These are phyloP conservation scores for Cliona cf. orientalis DNA, from an alignment of 37 sponge, comb jelly and placozoan species.

Conservation along the genomic window DNA sequence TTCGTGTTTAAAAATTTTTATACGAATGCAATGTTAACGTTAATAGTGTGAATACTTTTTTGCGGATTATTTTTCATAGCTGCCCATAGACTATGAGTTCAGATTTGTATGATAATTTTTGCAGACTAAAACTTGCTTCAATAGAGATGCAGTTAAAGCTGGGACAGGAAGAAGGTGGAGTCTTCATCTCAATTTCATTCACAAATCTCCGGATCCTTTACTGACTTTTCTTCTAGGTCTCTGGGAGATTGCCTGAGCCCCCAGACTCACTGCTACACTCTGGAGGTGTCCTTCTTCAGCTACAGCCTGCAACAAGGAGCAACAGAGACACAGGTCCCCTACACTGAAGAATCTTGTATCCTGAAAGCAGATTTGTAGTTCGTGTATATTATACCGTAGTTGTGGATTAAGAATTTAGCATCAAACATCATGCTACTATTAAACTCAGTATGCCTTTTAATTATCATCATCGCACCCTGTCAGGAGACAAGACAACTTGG, in stretches of 20 bases:
- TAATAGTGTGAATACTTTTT: not conserved
- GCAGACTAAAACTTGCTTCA: constrained; percentile 91
- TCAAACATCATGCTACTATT: too few relatives aligned
- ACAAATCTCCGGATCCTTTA: too few relatives aligned
- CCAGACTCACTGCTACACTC: constrained; percentile 91
- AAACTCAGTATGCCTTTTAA: too few relatives aligned
- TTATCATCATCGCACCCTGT: too few relatives aligned
- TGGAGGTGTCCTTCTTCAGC: constrained; percentile 97
- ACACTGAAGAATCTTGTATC: constrained; percentile 86
- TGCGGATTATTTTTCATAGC: too few relatives aligned
- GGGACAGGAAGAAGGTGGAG: constrained; percentile 92
- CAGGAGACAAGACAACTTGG: too few relatives aligned
- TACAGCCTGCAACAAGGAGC: constrained; percentile 51
- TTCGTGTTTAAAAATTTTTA: not conserved
- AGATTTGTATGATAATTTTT: too few relatives aligned
- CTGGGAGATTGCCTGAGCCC: constrained; percentile 78
- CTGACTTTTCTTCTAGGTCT: constrained; percentile 47
- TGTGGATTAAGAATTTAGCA: too few relatives aligned
- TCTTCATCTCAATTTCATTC: too few relatives aligned
- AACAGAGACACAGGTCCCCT: constrained; percentile 39
- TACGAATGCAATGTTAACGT: not conserved
- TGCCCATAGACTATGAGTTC: too few relatives aligned
- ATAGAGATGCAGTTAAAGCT: constrained; percentile 92
- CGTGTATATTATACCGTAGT: too few relatives aligned
- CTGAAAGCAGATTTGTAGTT: too few relatives aligned